phyloP scores from a whole-genome alignment of 2,888 invertebrate species.

The Lepidocyrtoides sp. region DNA sequence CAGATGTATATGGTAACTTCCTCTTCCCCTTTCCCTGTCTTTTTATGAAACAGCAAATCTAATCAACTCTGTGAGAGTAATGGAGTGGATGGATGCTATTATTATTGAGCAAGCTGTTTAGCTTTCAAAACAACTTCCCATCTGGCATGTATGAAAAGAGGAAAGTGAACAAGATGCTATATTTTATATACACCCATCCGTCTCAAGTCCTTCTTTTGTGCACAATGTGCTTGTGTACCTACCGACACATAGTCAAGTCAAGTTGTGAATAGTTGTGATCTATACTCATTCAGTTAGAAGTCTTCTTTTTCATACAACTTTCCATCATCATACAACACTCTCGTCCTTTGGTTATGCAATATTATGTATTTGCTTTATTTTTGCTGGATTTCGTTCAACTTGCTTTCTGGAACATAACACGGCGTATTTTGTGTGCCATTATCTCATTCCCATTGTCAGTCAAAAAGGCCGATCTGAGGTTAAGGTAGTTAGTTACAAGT shows the following conservation, averaged over 20 bases:
- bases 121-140: constrained; percentile 26
- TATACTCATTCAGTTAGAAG: not conserved
- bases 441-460: no score
- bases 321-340: not conserved
- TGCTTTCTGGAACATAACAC: not conserved
- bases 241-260: no score
- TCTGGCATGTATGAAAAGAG: not conserved
- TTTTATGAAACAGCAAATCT: constrained; percentile 29
- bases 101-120: constrained; percentile 44
- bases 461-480: no score
- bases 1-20: not conserved
- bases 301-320: not conserved
- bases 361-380: not conserved
- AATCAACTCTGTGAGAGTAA: constrained; percentile 27
- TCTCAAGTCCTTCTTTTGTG: not conserved
- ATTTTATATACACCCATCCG: not conserved
- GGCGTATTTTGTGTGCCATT: no score
- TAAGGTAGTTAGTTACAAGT: no score
- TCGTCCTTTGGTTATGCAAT: no score
- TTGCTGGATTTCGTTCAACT: not conserved
- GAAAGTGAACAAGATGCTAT: not conserved
- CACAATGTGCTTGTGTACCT: not conserved
- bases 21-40: not conserved
- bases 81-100: constrained; percentile 13
- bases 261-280: no score